phyloP scores from a whole-genome alignment of 2,888 invertebrate species.

The Chelonus formosanus region DNA sequence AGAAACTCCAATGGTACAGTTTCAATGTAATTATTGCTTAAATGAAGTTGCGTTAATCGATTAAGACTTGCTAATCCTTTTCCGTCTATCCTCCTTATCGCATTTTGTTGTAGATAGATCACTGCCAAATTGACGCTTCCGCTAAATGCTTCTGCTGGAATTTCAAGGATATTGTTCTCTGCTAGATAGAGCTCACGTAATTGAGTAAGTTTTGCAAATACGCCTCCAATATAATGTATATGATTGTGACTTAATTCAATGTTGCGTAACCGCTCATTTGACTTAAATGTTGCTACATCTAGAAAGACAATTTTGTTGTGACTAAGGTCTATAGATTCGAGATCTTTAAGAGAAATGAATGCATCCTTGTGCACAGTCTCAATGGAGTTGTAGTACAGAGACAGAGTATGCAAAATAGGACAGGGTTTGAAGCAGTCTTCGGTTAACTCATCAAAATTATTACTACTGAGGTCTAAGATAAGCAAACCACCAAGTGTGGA shows the following conservation, averaged over 20 bases:
- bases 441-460: slow-evolving; percentile 80
- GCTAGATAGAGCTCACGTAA: slow-evolving; percentile 85
- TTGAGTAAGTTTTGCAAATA: slow-evolving; percentile 81
- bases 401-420: slow-evolving; percentile 80
- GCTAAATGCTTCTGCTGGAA: slow-evolving; percentile 81
- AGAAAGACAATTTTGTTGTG: slow-evolving; percentile 85
- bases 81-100: slow-evolving; percentile 79
- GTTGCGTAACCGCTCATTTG: slow-evolving; percentile 78
- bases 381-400: slow-evolving; percentile 86
- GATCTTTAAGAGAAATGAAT: slow-evolving; percentile 75
- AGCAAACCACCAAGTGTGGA: slow-evolving; percentile 76
- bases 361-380: slow-evolving; percentile 79
- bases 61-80: slow-evolving; percentile 78
- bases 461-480: slow-evolving; percentile 85
- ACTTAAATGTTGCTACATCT: slow-evolving; percentile 77
- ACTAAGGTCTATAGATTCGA: slow-evolving; percentile 87
- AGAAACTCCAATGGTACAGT: slow-evolving; percentile 81
- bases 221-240: slow-evolving; percentile 83
- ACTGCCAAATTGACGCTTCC: slow-evolving; percentile 80
- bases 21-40: slow-evolving; percentile 87
- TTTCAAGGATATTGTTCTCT: slow-evolving; percentile 88
- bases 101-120: slow-evolving; percentile 87
- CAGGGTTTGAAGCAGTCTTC: slow-evolving; percentile 82
- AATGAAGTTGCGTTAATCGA: slow-evolving; percentile 83
- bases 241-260: slow-evolving; percentile 91